Conservation (phyloP, 2,888 invertebrate species). For the Acanthosepion esculentum region DNA sequence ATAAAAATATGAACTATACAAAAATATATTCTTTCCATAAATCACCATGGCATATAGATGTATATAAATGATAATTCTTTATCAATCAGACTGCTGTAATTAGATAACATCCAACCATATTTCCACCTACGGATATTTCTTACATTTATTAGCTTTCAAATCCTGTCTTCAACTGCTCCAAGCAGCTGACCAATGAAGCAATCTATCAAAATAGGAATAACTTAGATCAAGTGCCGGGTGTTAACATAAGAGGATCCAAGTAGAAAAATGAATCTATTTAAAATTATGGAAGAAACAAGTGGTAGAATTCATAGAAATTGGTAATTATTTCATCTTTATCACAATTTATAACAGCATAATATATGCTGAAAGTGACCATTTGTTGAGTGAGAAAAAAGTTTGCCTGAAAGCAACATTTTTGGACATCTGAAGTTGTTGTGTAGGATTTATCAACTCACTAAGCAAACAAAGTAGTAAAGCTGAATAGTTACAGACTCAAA, state of each 20-base stretch:
- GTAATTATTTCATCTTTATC: neutral
- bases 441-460: too few relatives aligned
- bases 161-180: neutral
- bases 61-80: neutral
- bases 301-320: neutral
- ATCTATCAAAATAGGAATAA: neutral
- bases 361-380: neutral
- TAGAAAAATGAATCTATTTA: neutral
- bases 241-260: neutral
- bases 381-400: neutral
- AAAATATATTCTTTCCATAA: too few relatives aligned
- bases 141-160: neutral
- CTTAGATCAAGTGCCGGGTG: neutral
- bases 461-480: neutral
- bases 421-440: neutral
- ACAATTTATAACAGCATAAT: neutral
- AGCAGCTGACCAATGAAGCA: neutral
- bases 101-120: neutral
- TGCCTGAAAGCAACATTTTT: neutral
- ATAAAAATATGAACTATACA: too few relatives aligned
- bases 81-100: neutral
- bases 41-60: too few relatives aligned
- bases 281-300: neutral
- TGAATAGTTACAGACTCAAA: too few relatives aligned
- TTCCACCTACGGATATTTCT: neutral